These are phyloP conservation scores for Hypena proboscidalis DNA, from an alignment of 2,888 invertebrate species.

Conservation along the genomic window DNA sequence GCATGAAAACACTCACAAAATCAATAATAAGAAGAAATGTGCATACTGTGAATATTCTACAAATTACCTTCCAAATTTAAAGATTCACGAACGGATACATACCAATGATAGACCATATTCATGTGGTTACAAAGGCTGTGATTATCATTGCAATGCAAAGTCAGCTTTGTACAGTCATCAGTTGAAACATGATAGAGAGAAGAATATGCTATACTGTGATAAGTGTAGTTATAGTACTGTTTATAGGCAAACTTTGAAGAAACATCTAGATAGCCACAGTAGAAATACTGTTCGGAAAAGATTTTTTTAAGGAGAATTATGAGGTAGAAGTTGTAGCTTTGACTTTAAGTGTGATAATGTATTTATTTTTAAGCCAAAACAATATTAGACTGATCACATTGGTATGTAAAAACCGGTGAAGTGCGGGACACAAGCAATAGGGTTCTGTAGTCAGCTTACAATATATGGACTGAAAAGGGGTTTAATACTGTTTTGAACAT, in stretches of 20 bases:
- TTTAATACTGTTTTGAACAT: too few relatives aligned
- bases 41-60: conserved; percentile 27
- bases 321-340: too few relatives aligned
- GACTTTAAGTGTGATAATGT: too few relatives aligned
- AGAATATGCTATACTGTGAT: conserved; percentile 58
- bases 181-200: conserved; percentile 50
- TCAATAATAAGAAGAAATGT: conserved; percentile 11
- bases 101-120: conserved; percentile 30
- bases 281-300: conserved; percentile 40
- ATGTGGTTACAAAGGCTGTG: conserved; percentile 18
- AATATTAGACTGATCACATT: too few relatives aligned
- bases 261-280: conserved; percentile 51
- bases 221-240: conserved; percentile 60
- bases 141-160: conserved; percentile 36
- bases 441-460: too few relatives aligned
- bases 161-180: conserved; percentile 54
- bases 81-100: conserved; percentile 52
- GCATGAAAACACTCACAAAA: conserved; percentile 25
- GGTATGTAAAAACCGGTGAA: too few relatives aligned
- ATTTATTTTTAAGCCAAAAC: too few relatives aligned
- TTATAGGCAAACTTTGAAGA: conserved; percentile 55
- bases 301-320: too few relatives aligned
- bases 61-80: conserved; percentile 46
- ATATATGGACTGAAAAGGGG: too few relatives aligned
- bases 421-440: too few relatives aligned